These are phyloP conservation scores for Paramormyrops hopkinsi DNA, from an alignment of 2,797 vertebrate genomes.

Conservation along the genomic window DNA sequence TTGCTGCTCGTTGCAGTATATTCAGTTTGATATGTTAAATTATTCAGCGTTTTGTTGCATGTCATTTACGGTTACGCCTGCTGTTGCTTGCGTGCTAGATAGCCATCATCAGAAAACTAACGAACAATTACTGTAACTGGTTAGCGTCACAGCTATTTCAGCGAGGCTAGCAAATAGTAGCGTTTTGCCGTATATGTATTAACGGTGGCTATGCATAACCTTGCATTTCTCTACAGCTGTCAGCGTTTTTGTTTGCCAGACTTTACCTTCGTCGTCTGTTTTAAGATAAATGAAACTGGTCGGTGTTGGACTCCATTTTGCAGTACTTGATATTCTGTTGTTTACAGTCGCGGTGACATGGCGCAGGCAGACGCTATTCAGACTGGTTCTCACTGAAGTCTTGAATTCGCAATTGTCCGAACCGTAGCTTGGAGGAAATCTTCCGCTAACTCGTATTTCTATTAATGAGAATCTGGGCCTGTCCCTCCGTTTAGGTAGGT, in stretches of 20 bases:
- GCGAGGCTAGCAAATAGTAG: background rate
- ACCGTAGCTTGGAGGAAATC: constrained; percentile 39
- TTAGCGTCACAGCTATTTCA: constrained; percentile 41
- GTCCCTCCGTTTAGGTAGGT: constrained; percentile 61
- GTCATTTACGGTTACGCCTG: constrained; percentile 27
- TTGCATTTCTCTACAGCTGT: constrained; percentile 23
- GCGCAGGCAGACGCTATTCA: constrained; percentile 9
- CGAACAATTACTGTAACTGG: constrained; percentile 20
- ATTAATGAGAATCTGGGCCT: constrained; percentile 43
- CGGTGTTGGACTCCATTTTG: constrained; percentile 34
- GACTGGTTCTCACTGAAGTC: constrained; percentile 10
- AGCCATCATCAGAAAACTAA: constrained; percentile 30
- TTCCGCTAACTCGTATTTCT: background rate
- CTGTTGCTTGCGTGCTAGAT: constrained; percentile 48
- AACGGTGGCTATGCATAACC: background rate
- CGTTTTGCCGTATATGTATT: background rate
- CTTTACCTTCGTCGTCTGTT: constrained; percentile 14
- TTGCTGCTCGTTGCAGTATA: background rate
- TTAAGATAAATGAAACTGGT: constrained; percentile 28
- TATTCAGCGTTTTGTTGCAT: constrained; percentile 53
- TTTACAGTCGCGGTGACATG: constrained; percentile 24
- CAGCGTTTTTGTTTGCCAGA: constrained; percentile 15
- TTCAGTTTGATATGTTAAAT: constrained; percentile 41
- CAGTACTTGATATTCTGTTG: constrained; percentile 24
- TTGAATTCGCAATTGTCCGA: constrained; percentile 55